Evolutionary conservation across 2,888 invertebrate species (phyloP).

Genomic region (Yponomeuta cagnagella): DNA sequence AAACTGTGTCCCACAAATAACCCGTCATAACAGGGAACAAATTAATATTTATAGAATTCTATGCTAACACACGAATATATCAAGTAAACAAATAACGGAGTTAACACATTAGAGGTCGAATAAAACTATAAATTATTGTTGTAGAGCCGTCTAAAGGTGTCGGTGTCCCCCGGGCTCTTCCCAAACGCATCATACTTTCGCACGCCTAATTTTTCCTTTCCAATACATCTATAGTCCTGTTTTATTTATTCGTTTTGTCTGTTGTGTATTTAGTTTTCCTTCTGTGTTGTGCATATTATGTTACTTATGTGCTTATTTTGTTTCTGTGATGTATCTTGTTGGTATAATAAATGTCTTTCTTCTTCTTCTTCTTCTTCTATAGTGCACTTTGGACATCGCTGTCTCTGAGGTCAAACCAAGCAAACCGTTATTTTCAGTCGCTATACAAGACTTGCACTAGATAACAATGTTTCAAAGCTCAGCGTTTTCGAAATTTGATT

Average conservation of each 20-base stretch:
- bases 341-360: no score
- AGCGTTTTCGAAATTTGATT: background rate
- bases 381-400: no score
- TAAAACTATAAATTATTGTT: slow-evolving; percentile 16
- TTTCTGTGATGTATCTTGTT: no score
- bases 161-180: background rate
- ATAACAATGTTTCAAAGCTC: no score
- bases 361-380: no score
- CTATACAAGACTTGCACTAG: background rate
- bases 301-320: no score
- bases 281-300: no score
- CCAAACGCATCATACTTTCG: background rate
- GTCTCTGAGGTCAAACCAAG: no score
- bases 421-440: no score
- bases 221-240: background rate
- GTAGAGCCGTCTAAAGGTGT: slow-evolving; percentile 1
- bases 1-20: slow-evolving; percentile 15
- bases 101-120: slow-evolving; percentile 18
- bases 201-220: background rate
- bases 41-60: slow-evolving; percentile 15
- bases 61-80: slow-evolving; percentile 15
- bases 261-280: no score
- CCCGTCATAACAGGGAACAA: slow-evolving; percentile 14
- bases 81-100: slow-evolving; percentile 19
- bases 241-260: no score